Evolutionary conservation across 2,113 vertebrate genomes (phyloP).

Genomic region (Lonchura striata): DNA sequence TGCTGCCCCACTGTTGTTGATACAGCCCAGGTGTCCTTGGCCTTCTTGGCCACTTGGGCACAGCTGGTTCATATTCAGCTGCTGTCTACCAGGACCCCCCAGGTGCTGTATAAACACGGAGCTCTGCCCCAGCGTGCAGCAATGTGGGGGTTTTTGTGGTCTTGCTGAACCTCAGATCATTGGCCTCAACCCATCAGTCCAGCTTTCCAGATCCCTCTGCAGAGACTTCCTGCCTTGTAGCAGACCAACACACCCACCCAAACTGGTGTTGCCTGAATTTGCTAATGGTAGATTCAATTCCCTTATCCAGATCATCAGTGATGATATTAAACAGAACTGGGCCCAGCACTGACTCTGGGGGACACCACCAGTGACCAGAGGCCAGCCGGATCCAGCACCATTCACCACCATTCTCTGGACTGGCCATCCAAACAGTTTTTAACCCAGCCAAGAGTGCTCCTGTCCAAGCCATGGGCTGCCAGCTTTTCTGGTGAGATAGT

Average conservation of each 20-base stretch:
- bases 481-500: not conserved
- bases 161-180: not conserved
- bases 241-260: not conserved
- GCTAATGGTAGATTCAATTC: not conserved
- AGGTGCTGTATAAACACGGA: not conserved
- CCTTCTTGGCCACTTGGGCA: not conserved
- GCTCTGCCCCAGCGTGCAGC: not conserved
- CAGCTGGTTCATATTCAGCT: not conserved
- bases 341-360: too few species aligned
- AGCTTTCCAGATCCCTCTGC: not conserved
- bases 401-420: not conserved
- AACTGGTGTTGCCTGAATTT: not conserved
- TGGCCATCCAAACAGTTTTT: not conserved
- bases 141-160: not conserved
- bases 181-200: not conserved
- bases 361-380: not conserved
- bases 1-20: not conserved
- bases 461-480: accelerated
- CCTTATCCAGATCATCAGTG: not conserved
- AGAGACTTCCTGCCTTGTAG: not conserved
- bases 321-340: not conserved
- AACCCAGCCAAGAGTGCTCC: not conserved
- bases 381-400: not conserved
- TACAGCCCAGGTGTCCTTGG: not conserved
- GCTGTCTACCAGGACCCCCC: accelerated